Evolutionary conservation across 2,888 invertebrate genomes (phyloP).

Genomic region (Chirona hameri): DNA sequence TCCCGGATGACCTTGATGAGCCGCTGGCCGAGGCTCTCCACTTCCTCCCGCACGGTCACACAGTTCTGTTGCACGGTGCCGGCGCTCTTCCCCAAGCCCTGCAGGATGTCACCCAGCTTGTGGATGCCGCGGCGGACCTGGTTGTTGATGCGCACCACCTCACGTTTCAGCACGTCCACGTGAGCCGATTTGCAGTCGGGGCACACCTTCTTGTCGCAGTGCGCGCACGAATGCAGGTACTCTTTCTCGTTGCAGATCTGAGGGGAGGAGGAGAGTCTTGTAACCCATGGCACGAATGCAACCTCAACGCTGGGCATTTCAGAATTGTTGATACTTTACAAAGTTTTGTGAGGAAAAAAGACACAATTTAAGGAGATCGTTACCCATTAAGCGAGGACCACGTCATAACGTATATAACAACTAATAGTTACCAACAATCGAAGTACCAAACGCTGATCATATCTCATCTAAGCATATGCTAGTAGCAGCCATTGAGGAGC

Average conservation of each 20-base stretch:
- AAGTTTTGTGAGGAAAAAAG: too few species aligned
- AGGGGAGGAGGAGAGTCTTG: not conserved
- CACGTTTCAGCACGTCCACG: slow-evolving; percentile 89
- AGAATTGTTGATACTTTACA: too few species aligned
- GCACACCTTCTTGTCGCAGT: slow-evolving; percentile 97
- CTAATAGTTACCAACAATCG: too few species aligned
- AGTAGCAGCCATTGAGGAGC: too few species aligned
- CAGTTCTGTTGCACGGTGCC: slow-evolving; percentile 83
- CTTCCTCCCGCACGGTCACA: slow-evolving; percentile 83
- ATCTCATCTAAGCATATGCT: too few species aligned
- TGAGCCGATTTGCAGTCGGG: slow-evolving; percentile 91
- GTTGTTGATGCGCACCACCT: slow-evolving; percentile 82
- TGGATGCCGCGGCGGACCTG: slow-evolving; percentile 74
- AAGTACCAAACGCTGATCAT: too few species aligned
- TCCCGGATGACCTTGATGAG: slow-evolving; percentile 84
- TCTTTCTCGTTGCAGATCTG: slow-evolving; percentile 77
- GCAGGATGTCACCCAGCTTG: slow-evolving; percentile 78
- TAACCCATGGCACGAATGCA: too few species aligned
- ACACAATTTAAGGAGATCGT: too few species aligned
- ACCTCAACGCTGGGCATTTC: too few species aligned
- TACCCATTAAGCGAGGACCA: too few species aligned
- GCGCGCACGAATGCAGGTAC: slow-evolving; percentile 81
- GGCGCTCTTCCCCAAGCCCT: slow-evolving; percentile 82
- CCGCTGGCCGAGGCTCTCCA: slow-evolving; percentile 75
- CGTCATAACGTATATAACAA: too few species aligned